These are phyloP conservation scores for Emydocephalus ijimae DNA, from an alignment of 2,113 vertebrate species.

Conservation along the genomic window DNA sequence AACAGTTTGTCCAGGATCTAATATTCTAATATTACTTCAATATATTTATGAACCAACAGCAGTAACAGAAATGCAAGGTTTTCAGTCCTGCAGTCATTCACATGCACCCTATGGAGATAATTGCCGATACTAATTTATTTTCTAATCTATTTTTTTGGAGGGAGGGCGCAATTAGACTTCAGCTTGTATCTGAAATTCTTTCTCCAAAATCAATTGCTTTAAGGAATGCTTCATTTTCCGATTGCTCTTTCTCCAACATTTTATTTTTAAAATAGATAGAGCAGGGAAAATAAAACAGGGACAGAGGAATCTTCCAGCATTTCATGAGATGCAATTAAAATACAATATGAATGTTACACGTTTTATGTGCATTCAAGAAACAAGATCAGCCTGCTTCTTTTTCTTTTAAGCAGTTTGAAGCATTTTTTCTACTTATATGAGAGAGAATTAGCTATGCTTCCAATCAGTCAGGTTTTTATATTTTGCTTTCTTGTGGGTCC, in stretches of 20 bases:
- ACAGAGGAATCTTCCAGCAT: not conserved
- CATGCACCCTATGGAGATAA: not conserved
- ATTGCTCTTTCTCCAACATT: not conserved
- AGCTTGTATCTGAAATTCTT: not conserved
- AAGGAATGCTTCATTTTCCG: constrained; percentile 21
- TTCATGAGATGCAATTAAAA: not conserved
- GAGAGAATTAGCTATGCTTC: not conserved
- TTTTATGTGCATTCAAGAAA: not conserved
- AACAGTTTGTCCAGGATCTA: not conserved
- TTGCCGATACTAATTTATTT: not conserved
- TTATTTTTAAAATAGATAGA: not conserved
- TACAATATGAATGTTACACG: not conserved
- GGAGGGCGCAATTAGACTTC: not conserved
- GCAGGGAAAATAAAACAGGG: not conserved
- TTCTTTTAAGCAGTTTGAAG: not conserved
- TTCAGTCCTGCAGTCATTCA: not conserved
- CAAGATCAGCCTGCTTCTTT: not conserved
- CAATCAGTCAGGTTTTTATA: not conserved
- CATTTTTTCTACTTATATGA: not conserved
- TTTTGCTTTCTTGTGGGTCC: not conserved
- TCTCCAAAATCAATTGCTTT: not conserved
- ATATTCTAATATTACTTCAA: not conserved
- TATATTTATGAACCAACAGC: not conserved
- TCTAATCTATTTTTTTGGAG: not conserved
- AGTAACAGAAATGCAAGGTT: not conserved